These are phyloP conservation scores for Apostichopus japonicus DNA, from an alignment of 35 echinoderm and acorn worm species.

Conservation along the genomic window DNA sequence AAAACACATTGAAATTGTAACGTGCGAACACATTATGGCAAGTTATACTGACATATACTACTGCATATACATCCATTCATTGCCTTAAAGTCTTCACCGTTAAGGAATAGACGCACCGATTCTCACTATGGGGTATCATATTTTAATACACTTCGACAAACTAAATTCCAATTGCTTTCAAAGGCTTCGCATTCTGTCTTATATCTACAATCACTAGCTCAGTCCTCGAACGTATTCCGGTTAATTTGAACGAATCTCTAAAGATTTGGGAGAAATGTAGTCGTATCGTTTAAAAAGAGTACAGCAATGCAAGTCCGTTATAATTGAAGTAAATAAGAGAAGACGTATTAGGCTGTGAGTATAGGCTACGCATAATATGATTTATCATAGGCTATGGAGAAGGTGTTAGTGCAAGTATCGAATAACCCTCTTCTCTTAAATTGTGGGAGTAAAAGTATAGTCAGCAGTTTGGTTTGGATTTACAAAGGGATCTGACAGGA, in stretches of 20 bases:
- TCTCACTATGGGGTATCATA: neutral
- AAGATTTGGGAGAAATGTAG: neutral
- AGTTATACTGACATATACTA: neutral
- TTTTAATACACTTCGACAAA: constrained; percentile 15
- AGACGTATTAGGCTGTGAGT: constrained; percentile 12
- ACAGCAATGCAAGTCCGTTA: neutral
- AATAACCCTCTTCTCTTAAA: neutral
- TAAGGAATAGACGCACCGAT: neutral
- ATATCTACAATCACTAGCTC: neutral
- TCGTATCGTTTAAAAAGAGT: neutral
- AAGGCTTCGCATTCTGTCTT: neutral
- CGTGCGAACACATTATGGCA: too few relatives aligned
- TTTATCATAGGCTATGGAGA: constrained; percentile 1
- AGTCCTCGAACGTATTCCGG: neutral
- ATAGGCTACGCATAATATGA: neutral
- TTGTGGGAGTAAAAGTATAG: neutral
- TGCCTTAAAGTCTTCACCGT: neutral
- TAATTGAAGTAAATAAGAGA: constrained; percentile 10
- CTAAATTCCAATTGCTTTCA: neutral
- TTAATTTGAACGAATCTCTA: constrained; percentile 11
- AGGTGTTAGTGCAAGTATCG: constrained; percentile 7
- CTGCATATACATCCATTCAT: neutral
- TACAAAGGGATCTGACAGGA: neutral
- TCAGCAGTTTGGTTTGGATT: neutral
- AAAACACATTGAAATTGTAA: too few relatives aligned